Percentiles rank a stretch among this genome's conserved stretches.
Conservation (phyloP, 2,797 vertebrate species). For the Dendrocincla fuliginosa region DNA sequence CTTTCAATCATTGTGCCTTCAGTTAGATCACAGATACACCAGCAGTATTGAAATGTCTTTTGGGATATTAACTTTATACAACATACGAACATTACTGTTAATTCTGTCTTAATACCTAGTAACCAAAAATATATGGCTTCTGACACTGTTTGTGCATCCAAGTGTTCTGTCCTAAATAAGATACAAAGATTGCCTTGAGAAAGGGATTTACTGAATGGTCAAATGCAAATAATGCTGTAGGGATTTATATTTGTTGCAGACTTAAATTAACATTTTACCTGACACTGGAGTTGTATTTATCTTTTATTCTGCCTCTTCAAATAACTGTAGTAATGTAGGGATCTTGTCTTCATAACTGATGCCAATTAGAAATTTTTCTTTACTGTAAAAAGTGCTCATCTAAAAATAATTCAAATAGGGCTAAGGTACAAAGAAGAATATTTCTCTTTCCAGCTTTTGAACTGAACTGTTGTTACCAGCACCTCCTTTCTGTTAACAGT, state of each 20-base stretch:
- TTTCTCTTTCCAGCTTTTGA: not conserved
- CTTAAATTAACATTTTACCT: no score
- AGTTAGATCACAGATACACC: conserved; percentile 32
- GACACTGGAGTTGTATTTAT: no score
- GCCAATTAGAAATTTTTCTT: no score
- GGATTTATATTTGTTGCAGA: no score
- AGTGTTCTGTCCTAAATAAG: not conserved
- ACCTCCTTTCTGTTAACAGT: not conserved
- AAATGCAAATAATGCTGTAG: not conserved
- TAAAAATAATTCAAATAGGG: no score
- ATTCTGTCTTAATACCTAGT: not conserved
- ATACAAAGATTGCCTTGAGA: not conserved
- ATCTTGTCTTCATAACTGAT: no score
- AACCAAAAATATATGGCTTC: not conserved
- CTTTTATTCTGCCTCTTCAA: no score
- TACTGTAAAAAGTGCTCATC: no score
- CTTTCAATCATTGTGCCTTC: conserved; percentile 45
- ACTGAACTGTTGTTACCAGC: not conserved
- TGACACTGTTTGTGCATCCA: not conserved
- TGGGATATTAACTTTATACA: conserved; percentile 44
- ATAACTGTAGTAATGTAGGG: no score
- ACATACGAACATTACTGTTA: not conserved
- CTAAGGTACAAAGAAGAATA: not conserved
- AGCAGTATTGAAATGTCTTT: conserved; percentile 32
- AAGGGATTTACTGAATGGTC: not conserved